phyloP scores from a whole-genome alignment of 2,797 vertebrate genomes.

The Chanos chanos region DNA sequence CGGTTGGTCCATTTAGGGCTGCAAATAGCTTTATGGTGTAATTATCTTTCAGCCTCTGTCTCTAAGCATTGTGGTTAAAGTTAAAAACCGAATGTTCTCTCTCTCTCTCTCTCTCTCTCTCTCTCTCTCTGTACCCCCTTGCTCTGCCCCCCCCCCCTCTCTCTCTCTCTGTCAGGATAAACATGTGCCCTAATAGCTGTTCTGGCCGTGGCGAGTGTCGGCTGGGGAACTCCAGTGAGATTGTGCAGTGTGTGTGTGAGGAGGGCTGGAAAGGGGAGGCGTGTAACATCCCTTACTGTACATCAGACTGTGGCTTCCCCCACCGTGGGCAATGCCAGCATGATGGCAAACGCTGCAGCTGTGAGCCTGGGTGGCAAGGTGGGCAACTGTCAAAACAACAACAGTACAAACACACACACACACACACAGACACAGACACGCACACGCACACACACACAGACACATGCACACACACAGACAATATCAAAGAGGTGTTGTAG shows the following conservation, averaged over 20 bases:
- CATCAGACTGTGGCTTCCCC: conserved; percentile 74
- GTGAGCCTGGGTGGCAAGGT: conserved; percentile 88
- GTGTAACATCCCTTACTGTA: conserved; percentile 87
- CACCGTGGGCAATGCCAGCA: conserved; percentile 73
- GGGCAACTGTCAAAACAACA: conserved; percentile 32
- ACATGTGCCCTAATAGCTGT: conserved; percentile 91
- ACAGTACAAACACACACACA: not conserved
- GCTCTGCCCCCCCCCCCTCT: not conserved
- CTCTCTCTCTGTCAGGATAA: conserved; percentile 67
- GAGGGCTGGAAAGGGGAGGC: conserved; percentile 87
- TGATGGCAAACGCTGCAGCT: conserved; percentile 70
- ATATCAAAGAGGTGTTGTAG: no score
- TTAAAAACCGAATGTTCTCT: no score
- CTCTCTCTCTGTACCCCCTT: not conserved
- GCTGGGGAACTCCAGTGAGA: conserved; percentile 56
- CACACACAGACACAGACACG: not conserved
- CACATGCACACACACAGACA: not conserved
- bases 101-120: not conserved
- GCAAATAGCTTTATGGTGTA: no score
- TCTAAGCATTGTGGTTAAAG: not conserved
- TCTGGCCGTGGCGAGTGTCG: conserved; percentile 83
- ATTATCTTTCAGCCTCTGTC: no score
- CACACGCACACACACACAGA: no score
- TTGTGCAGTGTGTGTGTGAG: conserved; percentile 79
- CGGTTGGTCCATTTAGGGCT: no score